phyloP scores from a whole-genome alignment of 2,113 vertebrate genomes.

The Nothocercus nigrocapillus region DNA sequence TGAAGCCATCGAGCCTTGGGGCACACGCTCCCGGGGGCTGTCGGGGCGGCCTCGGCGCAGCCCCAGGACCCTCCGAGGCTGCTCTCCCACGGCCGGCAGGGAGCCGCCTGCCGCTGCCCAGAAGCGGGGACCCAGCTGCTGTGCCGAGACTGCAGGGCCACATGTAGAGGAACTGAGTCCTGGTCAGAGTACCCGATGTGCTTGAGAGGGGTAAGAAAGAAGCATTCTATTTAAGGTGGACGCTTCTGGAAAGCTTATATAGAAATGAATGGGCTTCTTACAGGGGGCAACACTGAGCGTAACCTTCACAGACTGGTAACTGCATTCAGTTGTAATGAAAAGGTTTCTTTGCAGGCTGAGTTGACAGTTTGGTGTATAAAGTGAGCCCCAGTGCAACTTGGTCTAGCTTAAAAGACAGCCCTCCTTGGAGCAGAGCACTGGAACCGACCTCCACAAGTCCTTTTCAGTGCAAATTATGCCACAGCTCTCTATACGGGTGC shows the following conservation, averaged over 20 bases:
- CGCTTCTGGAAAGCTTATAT: constrained; percentile 14
- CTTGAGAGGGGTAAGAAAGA: background rate
- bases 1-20: background rate
- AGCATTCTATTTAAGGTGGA: background rate
- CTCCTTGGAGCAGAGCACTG: constrained; percentile 11
- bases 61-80: too few species aligned
- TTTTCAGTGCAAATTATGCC: constrained; percentile 33
- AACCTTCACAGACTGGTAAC: background rate
- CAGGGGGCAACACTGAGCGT: accelerated
- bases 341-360: constrained; percentile 21
- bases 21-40: too few species aligned
- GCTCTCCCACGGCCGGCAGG: background rate
- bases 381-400: background rate
- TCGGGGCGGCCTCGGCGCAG: too few species aligned
- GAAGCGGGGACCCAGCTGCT: background rate
- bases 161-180: background rate
- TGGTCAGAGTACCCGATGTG: background rate
- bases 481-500: background rate
- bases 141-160: background rate
- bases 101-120: background rate
- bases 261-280: background rate
- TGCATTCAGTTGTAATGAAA: constrained; percentile 22
- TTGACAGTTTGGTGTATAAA: background rate
- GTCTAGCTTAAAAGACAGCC: constrained; percentile 3
- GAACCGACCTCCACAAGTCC: constrained; percentile 50